These are phyloP conservation scores for Cephonodes hylas DNA, from an alignment of 2,888 invertebrate genomes.

Conservation along the genomic window DNA sequence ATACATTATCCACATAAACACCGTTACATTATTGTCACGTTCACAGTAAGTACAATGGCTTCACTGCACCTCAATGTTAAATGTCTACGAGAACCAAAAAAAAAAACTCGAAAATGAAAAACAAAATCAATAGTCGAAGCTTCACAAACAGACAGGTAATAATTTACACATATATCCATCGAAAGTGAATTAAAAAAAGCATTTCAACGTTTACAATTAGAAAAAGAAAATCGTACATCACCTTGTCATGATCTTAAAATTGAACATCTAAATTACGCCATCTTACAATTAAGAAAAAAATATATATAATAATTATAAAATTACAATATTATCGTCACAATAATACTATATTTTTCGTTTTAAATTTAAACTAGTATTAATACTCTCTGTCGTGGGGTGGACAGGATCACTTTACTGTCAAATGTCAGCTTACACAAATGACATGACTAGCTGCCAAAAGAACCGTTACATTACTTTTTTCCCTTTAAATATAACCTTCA, in stretches of 20 bases:
- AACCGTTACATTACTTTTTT: not conserved
- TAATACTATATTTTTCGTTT: constrained; percentile 28
- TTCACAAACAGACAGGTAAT: constrained; percentile 60
- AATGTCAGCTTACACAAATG: constrained; percentile 56
- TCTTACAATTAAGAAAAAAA: constrained; percentile 67
- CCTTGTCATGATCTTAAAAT: constrained; percentile 76
- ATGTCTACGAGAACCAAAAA: constrained; percentile 39
- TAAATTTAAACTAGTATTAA: constrained; percentile 46
- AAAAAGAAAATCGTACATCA: constrained; percentile 57
- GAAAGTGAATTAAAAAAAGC: constrained; percentile 50
- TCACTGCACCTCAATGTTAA: constrained; percentile 33
- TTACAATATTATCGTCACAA: constrained; percentile 38
- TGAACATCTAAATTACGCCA: constrained; percentile 78
- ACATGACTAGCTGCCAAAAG: constrained; percentile 73
- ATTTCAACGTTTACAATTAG: constrained; percentile 47
- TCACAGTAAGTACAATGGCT: constrained; percentile 42
- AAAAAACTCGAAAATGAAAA: constrained; percentile 46
- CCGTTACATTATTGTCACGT: constrained; percentile 18
- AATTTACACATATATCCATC: constrained; percentile 59
- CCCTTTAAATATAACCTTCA: not conserved
- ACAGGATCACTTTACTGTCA: constrained; percentile 48
- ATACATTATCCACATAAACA: constrained; percentile 26
- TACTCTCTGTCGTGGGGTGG: constrained; percentile 50
- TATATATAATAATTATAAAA: constrained; percentile 53
- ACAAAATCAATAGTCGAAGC: constrained; percentile 55